Conservation (phyloP, 2,797 vertebrate species). For the Lutjanus argentimaculatus region DNA sequence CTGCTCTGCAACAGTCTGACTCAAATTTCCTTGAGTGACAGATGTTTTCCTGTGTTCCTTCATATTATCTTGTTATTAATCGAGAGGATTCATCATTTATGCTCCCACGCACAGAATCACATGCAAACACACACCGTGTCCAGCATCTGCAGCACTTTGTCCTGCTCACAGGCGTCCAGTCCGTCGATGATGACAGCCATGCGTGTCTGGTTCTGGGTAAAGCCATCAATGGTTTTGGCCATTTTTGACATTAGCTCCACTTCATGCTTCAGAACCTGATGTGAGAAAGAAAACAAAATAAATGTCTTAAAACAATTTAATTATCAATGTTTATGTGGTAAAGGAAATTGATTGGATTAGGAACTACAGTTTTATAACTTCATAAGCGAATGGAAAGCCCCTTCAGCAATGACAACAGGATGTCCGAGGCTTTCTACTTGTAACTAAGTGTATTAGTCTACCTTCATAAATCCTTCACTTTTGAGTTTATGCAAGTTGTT, state of each 20-base stretch:
- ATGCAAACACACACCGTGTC: constrained; percentile 91
- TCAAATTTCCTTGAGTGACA: constrained; percentile 41
- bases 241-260: constrained; percentile 99
- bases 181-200: constrained; percentile 98
- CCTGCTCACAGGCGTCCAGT: constrained; percentile 97
- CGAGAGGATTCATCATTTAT: constrained; percentile 29
- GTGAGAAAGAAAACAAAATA: not conserved
- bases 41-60: constrained; percentile 27
- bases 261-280: constrained; percentile 96
- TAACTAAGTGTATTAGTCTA: constrained; percentile 64
- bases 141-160: constrained; percentile 98
- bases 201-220: constrained; percentile 98
- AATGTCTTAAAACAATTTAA: constrained; percentile 24
- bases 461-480: constrained; percentile 99
- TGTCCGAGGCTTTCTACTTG: constrained; percentile 12
- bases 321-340: constrained; percentile 2
- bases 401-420: constrained; percentile 17
- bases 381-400: constrained; percentile 25
- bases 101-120: constrained; percentile 8
- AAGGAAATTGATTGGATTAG: constrained; percentile 24
- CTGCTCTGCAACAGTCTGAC: constrained; percentile 28
- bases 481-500: constrained; percentile 95
- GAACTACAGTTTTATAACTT: constrained; percentile 28
- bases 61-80: constrained; percentile 37
- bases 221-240: constrained; percentile 98